These are phyloP conservation scores for Tupaia chinensis DNA, from an alignment of 2,113 vertebrate species.

Conservation along the genomic window DNA sequence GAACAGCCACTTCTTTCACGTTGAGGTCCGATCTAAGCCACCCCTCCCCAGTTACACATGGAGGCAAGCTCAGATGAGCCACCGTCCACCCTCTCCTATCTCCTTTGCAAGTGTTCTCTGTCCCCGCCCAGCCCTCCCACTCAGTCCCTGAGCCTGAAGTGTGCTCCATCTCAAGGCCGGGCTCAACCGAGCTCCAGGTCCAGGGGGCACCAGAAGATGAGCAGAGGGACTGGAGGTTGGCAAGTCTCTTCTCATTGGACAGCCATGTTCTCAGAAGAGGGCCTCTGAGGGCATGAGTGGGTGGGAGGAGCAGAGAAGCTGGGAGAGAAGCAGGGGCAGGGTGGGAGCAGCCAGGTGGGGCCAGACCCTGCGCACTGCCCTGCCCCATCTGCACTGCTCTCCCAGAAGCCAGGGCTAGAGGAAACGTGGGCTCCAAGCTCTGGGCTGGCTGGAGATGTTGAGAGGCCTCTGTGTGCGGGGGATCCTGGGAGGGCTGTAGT, in stretches of 20 bases:
- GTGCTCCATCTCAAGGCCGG: neutral
- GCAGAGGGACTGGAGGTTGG: neutral
- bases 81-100: neutral
- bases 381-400: neutral
- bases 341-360: neutral
- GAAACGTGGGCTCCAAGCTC: neutral
- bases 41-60: neutral
- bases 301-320: neutral
- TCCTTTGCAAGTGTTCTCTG: neutral
- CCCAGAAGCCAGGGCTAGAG: neutral
- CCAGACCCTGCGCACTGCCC: neutral
- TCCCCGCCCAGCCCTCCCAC: neutral
- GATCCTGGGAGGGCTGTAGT: neutral
- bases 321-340: neutral
- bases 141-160: neutral
- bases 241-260: neutral
- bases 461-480: neutral
- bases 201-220: neutral
- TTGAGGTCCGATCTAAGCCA: slow-evolving; percentile 3
- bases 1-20: neutral
- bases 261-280: neutral
- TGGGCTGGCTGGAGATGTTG: neutral
- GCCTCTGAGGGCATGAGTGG: neutral
- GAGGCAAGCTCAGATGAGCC: neutral
- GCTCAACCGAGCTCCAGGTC: neutral